Conservation (phyloP, 1,140 invertebrate species). For the Bombus confusus region DNA sequence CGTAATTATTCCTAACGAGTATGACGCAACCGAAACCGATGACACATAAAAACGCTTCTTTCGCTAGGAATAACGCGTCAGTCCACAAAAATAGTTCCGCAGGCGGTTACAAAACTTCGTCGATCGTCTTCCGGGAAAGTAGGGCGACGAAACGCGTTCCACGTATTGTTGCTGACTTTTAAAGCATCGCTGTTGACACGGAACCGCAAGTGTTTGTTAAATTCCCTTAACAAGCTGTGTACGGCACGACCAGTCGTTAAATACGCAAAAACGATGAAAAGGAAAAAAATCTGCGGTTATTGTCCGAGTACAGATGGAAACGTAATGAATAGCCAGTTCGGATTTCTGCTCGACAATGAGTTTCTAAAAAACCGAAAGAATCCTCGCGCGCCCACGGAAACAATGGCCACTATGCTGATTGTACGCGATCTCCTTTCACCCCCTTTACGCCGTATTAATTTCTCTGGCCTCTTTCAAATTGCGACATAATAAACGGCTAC, state of each 20-base stretch:
- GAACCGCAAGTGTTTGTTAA: too few relatives aligned
- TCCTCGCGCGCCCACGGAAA: constrained; percentile 34
- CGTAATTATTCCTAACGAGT: neutral
- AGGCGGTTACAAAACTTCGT: constrained; percentile 44
- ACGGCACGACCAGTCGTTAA: neutral
- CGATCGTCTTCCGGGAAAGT: constrained; percentile 42
- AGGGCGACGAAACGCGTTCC: constrained; percentile 17
- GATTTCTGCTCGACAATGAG: constrained; percentile 32
- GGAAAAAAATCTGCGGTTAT: neutral
- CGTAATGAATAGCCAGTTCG: constrained; percentile 37
- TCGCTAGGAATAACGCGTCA: constrained; percentile 1
- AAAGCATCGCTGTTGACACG: neutral
- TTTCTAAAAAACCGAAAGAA: constrained; percentile 37
- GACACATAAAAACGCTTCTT: constrained; percentile 1
- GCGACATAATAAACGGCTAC: constrained; percentile 41
- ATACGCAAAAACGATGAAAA: neutral
- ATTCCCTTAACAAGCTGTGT: neutral
- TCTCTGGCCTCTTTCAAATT: constrained; percentile 47
- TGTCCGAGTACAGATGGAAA: constrained; percentile 5
- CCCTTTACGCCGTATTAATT: constrained; percentile 37
- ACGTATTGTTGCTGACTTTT: constrained; percentile 6
- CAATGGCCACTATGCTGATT: constrained; percentile 22
- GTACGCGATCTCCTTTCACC: constrained; percentile 18
- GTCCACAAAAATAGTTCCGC: constrained; percentile 25
- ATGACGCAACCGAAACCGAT: constrained; percentile 13